Evolutionary conservation across 2,888 invertebrate species (phyloP).

Genomic region (Lucinisca nassula): DNA sequence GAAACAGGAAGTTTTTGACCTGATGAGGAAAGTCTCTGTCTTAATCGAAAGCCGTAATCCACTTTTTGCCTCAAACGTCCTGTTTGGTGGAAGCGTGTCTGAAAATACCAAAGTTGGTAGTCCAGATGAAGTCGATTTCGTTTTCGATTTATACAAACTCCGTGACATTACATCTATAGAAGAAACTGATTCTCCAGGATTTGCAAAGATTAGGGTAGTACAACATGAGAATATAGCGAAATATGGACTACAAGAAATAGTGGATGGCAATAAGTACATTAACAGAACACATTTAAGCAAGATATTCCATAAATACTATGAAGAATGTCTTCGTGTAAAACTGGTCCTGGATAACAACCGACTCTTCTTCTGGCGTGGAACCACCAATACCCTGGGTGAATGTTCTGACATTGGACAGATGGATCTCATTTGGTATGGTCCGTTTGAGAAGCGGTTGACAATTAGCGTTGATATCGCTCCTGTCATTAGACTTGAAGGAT

Average conservation of each 20-base stretch:
- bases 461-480: conserved; percentile 42
- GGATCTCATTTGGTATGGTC: conserved; percentile 35
- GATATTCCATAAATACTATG: conserved; percentile 25
- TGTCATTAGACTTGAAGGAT: conserved; percentile 12
- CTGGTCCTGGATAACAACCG: background rate
- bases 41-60: background rate
- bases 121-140: conserved; percentile 34
- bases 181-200: background rate
- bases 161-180: conserved; percentile 16
- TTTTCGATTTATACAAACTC: conserved; percentile 39
- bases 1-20: background rate
- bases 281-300: conserved; percentile 31
- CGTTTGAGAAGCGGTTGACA: conserved; percentile 11
- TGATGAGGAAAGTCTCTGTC: background rate
- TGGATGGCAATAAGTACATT: conserved; percentile 28
- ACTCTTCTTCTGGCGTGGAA: conserved; percentile 25
- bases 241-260: background rate
- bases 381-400: conserved; percentile 35
- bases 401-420: conserved; percentile 42
- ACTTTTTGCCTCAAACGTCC: conserved; percentile 19
- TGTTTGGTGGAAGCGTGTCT: conserved; percentile 38
- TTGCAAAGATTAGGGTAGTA: conserved; percentile 17
- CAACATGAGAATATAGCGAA: background rate
- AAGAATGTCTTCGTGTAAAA: conserved; percentile 3
- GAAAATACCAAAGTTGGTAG: conserved; percentile 37